phyloP scores from a whole-genome alignment of 1,140 invertebrate species.

The Drosophila ercepeae region DNA sequence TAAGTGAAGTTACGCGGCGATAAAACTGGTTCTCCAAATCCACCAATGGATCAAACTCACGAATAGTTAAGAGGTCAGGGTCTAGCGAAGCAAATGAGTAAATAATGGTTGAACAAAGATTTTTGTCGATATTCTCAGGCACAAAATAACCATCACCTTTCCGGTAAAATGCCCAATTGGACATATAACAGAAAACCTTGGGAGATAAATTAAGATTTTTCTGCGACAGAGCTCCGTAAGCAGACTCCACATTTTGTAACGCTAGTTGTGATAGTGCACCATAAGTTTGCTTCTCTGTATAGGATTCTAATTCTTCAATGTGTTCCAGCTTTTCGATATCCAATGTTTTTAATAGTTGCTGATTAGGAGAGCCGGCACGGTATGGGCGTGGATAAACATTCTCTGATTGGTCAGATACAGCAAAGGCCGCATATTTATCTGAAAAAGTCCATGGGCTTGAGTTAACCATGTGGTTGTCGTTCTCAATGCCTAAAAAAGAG shows the following conservation, averaged over 20 bases:
- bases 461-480: conserved; percentile 24
- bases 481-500: conserved; percentile 18
- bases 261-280: conserved; percentile 46
- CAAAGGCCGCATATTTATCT: conserved; percentile 84
- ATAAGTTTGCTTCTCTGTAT: conserved; percentile 52
- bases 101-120: conserved; percentile 93
- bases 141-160: conserved; percentile 92
- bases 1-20: conserved; percentile 45
- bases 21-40: conserved; percentile 93
- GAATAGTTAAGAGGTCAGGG: conserved; percentile 89
- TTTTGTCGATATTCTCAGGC: conserved; percentile 92
- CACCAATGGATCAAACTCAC: conserved; percentile 92
- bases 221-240: conserved; percentile 64
- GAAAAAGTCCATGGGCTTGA: conserved; percentile 62
- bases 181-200: conserved; percentile 92
- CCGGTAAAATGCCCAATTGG: conserved; percentile 94
- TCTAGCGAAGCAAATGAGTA: conserved; percentile 96
- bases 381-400: conserved; percentile 62
- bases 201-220: conserved; percentile 60
- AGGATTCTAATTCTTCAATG: conserved; percentile 60
- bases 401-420: conserved; percentile 33
- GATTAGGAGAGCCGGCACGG: conserved; percentile 71
- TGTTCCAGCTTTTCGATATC: conserved; percentile 61
- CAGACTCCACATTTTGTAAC: not conserved
- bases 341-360: conserved; percentile 62